phyloP scores from a whole-genome alignment of 2,113 vertebrate species.

The Pardalotus punctatus region DNA sequence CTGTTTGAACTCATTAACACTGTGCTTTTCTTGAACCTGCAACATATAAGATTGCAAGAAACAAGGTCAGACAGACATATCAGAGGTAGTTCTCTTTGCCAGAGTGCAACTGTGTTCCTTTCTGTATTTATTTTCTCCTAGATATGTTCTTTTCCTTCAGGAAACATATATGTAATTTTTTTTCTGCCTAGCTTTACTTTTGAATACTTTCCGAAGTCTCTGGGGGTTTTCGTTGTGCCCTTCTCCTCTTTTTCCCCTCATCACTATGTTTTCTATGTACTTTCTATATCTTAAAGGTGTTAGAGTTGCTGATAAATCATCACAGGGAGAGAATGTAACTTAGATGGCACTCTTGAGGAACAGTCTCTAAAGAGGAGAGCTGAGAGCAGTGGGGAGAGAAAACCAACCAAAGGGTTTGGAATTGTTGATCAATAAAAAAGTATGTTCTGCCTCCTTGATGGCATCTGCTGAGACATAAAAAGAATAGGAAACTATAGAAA shows the following conservation, averaged over 20 bases:
- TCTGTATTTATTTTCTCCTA: not conserved
- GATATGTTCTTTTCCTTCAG: not conserved
- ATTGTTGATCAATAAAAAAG: not conserved
- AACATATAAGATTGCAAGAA: not conserved
- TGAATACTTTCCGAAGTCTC: not conserved
- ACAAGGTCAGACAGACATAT: not conserved
- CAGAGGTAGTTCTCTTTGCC: not conserved
- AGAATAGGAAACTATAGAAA: not conserved
- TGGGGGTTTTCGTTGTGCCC: not conserved
- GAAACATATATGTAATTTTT: not conserved
- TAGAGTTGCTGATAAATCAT: slow-evolving; percentile 6
- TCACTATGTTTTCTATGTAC: not conserved
- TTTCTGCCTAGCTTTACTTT: not conserved
- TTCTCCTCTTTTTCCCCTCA: not conserved
- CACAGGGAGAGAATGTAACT: not conserved
- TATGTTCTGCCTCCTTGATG: not conserved
- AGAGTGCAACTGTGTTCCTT: not conserved
- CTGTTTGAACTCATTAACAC: not conserved
- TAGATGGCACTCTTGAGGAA: not conserved
- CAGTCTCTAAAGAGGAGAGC: not conserved
- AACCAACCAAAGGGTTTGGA: not conserved
- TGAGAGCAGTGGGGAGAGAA: not conserved
- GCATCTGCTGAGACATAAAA: not conserved
- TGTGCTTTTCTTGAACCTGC: not conserved
- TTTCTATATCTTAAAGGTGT: not conserved